Base-by-base conservation (phyloP, 1,140 invertebrate species). In the Liolophura sinensis region DNA sequence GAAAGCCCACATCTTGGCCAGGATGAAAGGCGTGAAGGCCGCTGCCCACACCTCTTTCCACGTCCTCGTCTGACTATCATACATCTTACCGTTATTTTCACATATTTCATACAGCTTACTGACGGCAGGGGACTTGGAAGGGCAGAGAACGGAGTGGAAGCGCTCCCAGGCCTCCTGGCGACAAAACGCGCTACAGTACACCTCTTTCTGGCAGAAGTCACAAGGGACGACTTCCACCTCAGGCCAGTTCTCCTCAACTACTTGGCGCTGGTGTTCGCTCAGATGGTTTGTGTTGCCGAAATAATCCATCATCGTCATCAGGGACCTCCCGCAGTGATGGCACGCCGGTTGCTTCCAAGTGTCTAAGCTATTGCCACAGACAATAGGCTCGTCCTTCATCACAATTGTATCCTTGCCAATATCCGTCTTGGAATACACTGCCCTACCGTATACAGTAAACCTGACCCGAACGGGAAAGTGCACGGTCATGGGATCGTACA, bases 71-170 rank as follows among this genome's bases (percentile, higher is more conserved):
- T 73, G 64, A 12, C 64, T 62, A 46, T 74, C 65, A 24, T 57
- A 49, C 4, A 66, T 73, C 24, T 64, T 72, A 1, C 78, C 78
- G n/a, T 73, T 62, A 48, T 75, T 73, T 15, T 78, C 73, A 24
- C 67, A 65, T 15, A 82, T 40, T 15, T 77, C 75, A 67, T 75
- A 78, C 11, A 82, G 64, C 27, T 64, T 20, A 5, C 9, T 40
- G 9, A 48, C 68, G 5, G 67, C 74, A 12, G 71, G 50, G 31
- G 76, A 76, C 25, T 70, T 70, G 20, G 64, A 56, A 18, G 80
- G 80, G 64, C 80, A 82, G 22, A 82, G 69, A 48, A 79, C 55
- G 31, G 70, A 64, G 49, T 82, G 80, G 49, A 79, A 77, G 0
- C 60, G 51, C 14, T 77, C 72, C 76, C 76, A 80, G 0, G 77